Percentiles rank a stretch among this genome's conserved stretches.
Conservation (phyloP, 2,888 invertebrate species). For the Dynastes maya region DNA sequence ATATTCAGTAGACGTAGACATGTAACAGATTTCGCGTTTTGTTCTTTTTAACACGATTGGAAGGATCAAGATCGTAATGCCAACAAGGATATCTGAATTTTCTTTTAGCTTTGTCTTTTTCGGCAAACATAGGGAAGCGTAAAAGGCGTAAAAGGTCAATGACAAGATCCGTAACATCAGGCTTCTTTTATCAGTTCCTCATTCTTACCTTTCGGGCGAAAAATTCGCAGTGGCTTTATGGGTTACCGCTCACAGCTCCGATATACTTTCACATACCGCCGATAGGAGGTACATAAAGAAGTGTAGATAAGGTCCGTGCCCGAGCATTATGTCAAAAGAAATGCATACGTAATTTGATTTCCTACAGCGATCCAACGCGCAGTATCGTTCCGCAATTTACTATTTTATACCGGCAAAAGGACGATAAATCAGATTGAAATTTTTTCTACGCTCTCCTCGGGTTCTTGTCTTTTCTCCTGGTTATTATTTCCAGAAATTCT, state of each 20-base stretch:
- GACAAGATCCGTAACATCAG: slow-evolving; percentile 21
- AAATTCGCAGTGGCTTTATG: slow-evolving; percentile 31
- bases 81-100: neutral
- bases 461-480: slow-evolving; percentile 10
- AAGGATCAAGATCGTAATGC: too few relatives aligned
- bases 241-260: slow-evolving; percentile 28
- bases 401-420: slow-evolving; percentile 58
- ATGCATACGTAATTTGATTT: slow-evolving; percentile 70
- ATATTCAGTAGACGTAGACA: too few relatives aligned
- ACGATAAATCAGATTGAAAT: slow-evolving; percentile 66
- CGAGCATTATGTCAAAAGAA: slow-evolving; percentile 59
- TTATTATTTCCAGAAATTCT: slow-evolving; percentile 18
- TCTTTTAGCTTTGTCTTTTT: neutral
- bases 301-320: slow-evolving; percentile 42
- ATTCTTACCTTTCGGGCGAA: slow-evolving; percentile 41
- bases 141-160: slow-evolving; percentile 10
- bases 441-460: slow-evolving; percentile 54
- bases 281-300: slow-evolving; percentile 47
- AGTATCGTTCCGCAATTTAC: slow-evolving; percentile 54
- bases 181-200: slow-evolving; percentile 28
- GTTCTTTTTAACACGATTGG: too few relatives aligned
- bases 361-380: slow-evolving; percentile 53
- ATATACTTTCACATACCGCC: slow-evolving; percentile 37
- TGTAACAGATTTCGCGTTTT: too few relatives aligned
- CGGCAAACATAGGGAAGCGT: neutral